These are phyloP conservation scores for Sericinus montela DNA, from an alignment of 2,888 invertebrate species.

Conservation along the genomic window DNA sequence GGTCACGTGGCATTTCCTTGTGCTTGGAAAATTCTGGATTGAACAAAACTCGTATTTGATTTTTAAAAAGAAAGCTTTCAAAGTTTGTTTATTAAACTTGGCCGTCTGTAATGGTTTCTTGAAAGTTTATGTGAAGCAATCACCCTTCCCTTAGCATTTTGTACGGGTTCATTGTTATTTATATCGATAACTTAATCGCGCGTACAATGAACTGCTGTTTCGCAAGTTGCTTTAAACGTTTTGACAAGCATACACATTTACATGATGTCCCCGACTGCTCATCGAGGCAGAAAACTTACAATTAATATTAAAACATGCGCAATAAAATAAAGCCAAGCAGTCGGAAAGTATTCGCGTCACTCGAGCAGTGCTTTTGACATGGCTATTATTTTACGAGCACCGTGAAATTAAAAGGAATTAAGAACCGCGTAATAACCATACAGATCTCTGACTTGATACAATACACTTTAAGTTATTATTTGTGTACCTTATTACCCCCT, in stretches of 20 bases:
- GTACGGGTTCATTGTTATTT: constrained; percentile 23
- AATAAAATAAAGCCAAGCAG: constrained; percentile 70
- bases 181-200: constrained; percentile 22
- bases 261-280: constrained; percentile 47
- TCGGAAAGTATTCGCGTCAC: constrained; percentile 70
- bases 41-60: not conserved
- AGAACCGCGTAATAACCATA: constrained; percentile 16
- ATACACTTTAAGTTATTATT: constrained; percentile 20
- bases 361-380: constrained; percentile 65
- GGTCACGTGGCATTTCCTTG: constrained; percentile 6
- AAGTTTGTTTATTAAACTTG: not conserved
- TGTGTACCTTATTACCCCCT: constrained; percentile 24
- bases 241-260: constrained; percentile 57
- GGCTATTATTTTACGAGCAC: constrained; percentile 54
- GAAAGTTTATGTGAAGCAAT: not conserved
- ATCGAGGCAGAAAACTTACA: constrained; percentile 66
- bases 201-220: constrained; percentile 35
- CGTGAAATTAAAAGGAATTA: constrained; percentile 32
- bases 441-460: constrained; percentile 26
- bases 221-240: constrained; percentile 44
- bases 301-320: constrained; percentile 76
- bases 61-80: no score
- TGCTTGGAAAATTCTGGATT: not conserved
- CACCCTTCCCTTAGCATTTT: not conserved
- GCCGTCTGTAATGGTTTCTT: constrained; percentile 1